These are phyloP conservation scores for Bettongia penicillata DNA, from an alignment of 2,113 vertebrate species.

Conservation along the genomic window DNA sequence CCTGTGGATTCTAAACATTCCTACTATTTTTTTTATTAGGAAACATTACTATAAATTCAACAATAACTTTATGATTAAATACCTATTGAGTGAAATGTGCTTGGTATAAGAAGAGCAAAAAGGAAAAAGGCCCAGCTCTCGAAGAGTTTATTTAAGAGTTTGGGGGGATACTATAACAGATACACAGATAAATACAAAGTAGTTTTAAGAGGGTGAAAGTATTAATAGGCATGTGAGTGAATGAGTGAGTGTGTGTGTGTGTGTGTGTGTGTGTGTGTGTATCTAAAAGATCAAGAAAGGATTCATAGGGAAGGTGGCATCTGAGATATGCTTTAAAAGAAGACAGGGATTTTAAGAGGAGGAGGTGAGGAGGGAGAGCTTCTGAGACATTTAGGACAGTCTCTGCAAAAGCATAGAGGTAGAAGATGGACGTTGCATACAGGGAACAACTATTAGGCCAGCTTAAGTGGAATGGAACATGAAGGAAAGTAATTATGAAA, in stretches of 20 bases:
- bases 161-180: background rate
- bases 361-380: too few species aligned
- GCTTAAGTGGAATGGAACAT: too few species aligned
- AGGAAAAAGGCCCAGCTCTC: background rate
- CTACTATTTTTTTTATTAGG: background rate
- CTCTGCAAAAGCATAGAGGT: too few species aligned
- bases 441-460: too few species aligned
- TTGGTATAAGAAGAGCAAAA: background rate
- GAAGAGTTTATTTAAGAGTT: background rate
- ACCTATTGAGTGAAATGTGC: background rate
- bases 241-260: too few species aligned
- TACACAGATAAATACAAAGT: background rate
- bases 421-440: too few species aligned
- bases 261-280: too few species aligned
- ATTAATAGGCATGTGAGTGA: background rate
- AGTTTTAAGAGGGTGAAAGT: background rate
- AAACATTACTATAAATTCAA: background rate
- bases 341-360: background rate
- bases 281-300: too few species aligned
- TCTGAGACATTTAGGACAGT: too few species aligned
- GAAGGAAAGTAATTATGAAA: too few species aligned
- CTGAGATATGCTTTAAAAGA: background rate
- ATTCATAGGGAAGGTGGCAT: too few species aligned
- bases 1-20: constrained; percentile 22
- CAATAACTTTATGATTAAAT: background rate